These are phyloP conservation scores for Catostomus latipinnis DNA, from an alignment of 2,797 vertebrate species.

Conservation along the genomic window DNA sequence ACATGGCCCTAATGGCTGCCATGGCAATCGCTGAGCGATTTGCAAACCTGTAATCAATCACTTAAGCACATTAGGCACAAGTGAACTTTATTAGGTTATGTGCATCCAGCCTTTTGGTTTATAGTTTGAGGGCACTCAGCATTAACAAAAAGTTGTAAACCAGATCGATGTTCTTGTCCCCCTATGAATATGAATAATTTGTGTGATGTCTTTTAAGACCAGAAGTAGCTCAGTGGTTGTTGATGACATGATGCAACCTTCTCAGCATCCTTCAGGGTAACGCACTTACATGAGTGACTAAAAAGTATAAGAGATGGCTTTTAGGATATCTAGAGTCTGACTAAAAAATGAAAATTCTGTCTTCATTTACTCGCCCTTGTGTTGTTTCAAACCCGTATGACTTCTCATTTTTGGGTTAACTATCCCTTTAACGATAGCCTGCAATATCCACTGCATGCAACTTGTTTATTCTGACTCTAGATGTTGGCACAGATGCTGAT, in stretches of 20 bases:
- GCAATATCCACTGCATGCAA: constrained; percentile 3
- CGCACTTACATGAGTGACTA: constrained; percentile 23
- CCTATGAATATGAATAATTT: constrained; percentile 33
- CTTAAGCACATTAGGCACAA: constrained; percentile 69
- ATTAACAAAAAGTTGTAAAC: constrained; percentile 65
- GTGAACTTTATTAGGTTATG: constrained; percentile 70
- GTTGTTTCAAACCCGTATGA: no score
- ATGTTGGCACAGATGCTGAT: background rate
- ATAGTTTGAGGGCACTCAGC: constrained; percentile 57
- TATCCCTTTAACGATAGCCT: no score
- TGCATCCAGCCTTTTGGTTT: constrained; percentile 55
- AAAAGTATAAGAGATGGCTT: constrained; percentile 30
- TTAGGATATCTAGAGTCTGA: constrained; percentile 19
- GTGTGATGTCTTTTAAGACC: background rate
- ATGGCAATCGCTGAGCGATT: constrained; percentile 70
- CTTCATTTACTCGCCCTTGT: no score
- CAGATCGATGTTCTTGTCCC: constrained; percentile 57
- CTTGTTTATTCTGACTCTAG: background rate
- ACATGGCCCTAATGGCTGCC: constrained; percentile 64
- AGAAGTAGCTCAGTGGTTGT: constrained; percentile 10
- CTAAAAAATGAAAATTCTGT: background rate
- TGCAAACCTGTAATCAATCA: constrained; percentile 74
- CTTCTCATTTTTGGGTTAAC: no score
- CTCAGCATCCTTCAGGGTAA: constrained; percentile 39
- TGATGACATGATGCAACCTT: constrained; percentile 36